Conservation (phyloP, 2,888 invertebrate species). For the Rhingia rostrata region DNA sequence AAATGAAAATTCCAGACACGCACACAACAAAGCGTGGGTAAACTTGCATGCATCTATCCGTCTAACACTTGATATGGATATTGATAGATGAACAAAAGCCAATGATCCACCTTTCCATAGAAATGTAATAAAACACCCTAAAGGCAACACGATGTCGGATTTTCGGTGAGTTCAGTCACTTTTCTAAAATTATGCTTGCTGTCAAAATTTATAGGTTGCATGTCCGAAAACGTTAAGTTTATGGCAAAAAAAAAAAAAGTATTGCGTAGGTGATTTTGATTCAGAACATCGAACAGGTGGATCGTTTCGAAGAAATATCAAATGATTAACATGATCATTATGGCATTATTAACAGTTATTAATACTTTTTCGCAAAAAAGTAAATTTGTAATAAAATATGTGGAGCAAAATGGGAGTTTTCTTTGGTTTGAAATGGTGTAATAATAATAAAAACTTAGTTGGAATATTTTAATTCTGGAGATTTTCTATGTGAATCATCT, state of each 20-base stretch:
- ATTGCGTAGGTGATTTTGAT: conserved; percentile 11
- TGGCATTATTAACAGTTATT: no score
- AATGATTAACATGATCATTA: no score
- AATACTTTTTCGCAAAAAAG: no score
- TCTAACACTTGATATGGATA: conserved; percentile 36
- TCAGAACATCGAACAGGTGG: no score
- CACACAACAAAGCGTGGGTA: neutral
- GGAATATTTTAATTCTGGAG: no score
- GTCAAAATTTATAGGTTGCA: conserved; percentile 44
- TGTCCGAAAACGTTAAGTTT: conserved; percentile 59
- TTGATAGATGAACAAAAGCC: conserved; percentile 30
- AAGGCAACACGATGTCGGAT: conserved; percentile 35
- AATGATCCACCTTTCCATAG: conserved; percentile 37
- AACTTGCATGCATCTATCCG: conserved; percentile 2
- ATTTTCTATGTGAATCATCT: no score
- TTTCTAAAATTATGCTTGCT: conserved; percentile 37
- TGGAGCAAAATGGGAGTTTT: no score
- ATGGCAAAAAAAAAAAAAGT: conserved; percentile 40
- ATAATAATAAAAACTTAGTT: no score
- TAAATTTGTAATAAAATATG: no score
- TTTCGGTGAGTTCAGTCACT: conserved; percentile 64
- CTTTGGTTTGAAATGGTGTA: no score
- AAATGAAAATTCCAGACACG: neutral
- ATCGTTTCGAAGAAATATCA: no score
- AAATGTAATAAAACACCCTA: conserved; percentile 38